Evolutionary conservation across 1,140 invertebrate genomes (phyloP), one percentile per base, ranked within the genome.

Genomic region (Drosophila yakuba): DNA sequence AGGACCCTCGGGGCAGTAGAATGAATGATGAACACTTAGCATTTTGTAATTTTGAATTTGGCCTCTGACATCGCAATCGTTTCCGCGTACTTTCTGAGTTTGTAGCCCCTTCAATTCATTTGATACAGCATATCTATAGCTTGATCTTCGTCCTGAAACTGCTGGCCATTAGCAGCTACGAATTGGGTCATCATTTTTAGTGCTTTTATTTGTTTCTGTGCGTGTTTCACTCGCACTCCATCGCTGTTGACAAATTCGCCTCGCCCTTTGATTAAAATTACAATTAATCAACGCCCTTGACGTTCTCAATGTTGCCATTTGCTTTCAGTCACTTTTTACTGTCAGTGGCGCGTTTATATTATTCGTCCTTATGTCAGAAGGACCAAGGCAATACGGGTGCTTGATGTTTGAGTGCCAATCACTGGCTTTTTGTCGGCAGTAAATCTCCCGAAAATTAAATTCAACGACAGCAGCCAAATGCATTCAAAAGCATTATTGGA

Each of bases 271-370:
- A 74, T 81, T 86, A 86, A 74, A 69, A 64, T 56, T 56, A 69
- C 82, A 74, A 85, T 85, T 86, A 81, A 85, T 85, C 81, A 81
- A 86, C 56, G 57, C 59, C 48, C 45, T 48, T 35, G 50, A 32
- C 32, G 54, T 25, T 35, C 60, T 63, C 58, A 41, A 58, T 55
- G 23, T 38, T 74, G 71, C 39, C 66, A 74, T 73, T 74, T 41
- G 50, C 63, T 60, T 74, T 66, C 28, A 54, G 43, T 73, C 69
- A 28, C 41, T 58, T 60, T 74, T 74, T 64, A 74, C 51, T 57
- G 71, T 56, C 72, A 63, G 32, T 74, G 50, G 58, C 38, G 20
- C 51, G 43, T 69, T 58, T 71, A 58, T 71, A 71, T 47, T 71
- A 68, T 39, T 32, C 28, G 71, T 35, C 39, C 59, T 55, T 59